These are phyloP conservation scores for Aphelenchoides besseyi DNA, from an alignment of 1,140 invertebrate species.

Conservation along the genomic window DNA sequence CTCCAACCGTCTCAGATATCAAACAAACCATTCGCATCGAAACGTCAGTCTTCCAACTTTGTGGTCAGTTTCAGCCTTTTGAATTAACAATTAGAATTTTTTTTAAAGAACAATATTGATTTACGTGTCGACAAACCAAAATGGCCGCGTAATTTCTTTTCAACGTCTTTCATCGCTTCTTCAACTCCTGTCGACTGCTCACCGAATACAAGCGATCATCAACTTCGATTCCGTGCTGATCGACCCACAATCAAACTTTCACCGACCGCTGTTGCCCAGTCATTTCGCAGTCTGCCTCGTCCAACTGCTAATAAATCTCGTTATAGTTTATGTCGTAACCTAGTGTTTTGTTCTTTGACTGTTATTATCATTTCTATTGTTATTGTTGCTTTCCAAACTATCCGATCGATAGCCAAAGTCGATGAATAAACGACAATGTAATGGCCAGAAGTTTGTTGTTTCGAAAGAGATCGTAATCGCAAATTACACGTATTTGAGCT, in stretches of 20 bases:
- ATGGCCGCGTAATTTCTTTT: not conserved
- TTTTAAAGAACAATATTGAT: not conserved
- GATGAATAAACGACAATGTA: no score
- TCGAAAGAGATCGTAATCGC: no score
- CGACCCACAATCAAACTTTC: not conserved
- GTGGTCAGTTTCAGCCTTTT: not conserved
- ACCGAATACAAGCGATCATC: not conserved
- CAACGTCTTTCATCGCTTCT: not conserved
- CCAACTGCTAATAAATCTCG: not conserved
- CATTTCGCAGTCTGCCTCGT: not conserved
- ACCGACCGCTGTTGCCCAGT: not conserved
- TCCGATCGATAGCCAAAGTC: no score
- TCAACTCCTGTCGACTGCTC: not conserved
- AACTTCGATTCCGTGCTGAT: not conserved
- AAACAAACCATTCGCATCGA: not conserved
- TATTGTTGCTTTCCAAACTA: no score
- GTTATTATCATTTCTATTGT: no score
- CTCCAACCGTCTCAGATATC: not conserved
- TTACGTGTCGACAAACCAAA: not conserved
- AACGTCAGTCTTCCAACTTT: not conserved
- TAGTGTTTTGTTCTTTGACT: not conserved
- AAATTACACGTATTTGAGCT: no score
- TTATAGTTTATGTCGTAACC: not conserved
- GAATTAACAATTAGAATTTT: not conserved
- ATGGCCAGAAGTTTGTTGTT: no score